Evolutionary conservation across 2,888 invertebrate genomes (phyloP), one percentile per base, ranked within the genome.

Genomic region (Digitonthophagus gazella): DNA sequence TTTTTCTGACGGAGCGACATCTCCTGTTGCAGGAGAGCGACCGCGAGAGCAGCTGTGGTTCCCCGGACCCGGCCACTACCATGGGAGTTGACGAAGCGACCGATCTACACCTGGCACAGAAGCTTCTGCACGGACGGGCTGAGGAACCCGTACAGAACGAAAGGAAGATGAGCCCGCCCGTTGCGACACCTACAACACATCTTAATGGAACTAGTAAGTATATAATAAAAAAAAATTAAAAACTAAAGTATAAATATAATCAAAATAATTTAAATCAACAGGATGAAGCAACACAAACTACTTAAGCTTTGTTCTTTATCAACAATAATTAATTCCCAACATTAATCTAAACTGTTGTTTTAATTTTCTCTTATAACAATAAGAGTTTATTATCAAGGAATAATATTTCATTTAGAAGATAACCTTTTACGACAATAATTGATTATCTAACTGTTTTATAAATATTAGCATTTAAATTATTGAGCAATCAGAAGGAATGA

Each of bases 141-240:
- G 72, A 72, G 67, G 72, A 74, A 71, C 69, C 73, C 67, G 72
- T 67, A 69, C 72, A 67, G 18, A 72, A 71, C 61, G 80, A 81
- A 67, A 69, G 75, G 18, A 80, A 78, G 72, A 77, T 79, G 74
- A 72, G 78, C 18, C 76, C 85, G 54, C 77, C 85, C 28, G 70
- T 63, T 15, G 84, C 84, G 11, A 85, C 86, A 11, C 84, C 85
- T 56, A 84, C 86, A 72, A 86, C 88, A 63, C 89, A 89, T 80
- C 81, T 89, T 63, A 89, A 89, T 78, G 89, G 89, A 79, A 86
- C 88, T 77, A 89, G 89, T 89, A 83, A 84, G 88, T 86, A n/a
- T n/a, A n/a, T 68, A 58, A 61, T 18, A 44, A 44, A 8, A 44
- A 44, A 6, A 44, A 44, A 8, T 44, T 44, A 44, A 44, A 44